Percentiles rank a stretch among this genome's conserved stretches.
These are phyloP conservation scores for Ophioninae sp. DNA, from an alignment of 2,888 invertebrate species.

Conservation along the genomic window DNA sequence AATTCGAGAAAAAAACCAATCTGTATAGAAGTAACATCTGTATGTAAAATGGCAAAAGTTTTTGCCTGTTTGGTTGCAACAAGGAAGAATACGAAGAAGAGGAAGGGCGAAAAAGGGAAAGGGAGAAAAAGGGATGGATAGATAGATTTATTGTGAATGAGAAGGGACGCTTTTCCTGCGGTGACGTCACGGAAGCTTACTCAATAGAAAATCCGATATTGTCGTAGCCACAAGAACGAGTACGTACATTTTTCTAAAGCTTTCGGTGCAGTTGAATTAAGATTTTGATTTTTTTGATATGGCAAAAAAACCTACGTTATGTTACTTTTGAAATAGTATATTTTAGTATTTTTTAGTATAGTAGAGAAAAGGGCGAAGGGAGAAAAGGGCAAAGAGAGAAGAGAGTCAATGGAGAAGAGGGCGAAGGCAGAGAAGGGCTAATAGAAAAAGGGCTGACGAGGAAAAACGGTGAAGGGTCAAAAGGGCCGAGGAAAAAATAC, in stretches of 20 bases:
- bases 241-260: not conserved
- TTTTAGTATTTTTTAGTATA: too few relatives aligned
- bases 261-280: not conserved
- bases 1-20: conserved; percentile 30
- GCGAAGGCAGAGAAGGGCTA: too few relatives aligned
- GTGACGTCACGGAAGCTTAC: conserved; percentile 24
- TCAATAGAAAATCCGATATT: conserved; percentile 37
- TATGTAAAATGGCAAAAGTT: conserved; percentile 12
- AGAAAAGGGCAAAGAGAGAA: not conserved
- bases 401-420: too few relatives aligned
- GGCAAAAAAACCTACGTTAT: too few relatives aligned
- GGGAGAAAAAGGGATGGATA: not conserved
- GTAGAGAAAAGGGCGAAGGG: not conserved
- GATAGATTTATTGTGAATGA: not conserved
- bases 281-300: too few relatives aligned
- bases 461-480: too few relatives aligned
- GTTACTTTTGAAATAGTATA: too few relatives aligned
- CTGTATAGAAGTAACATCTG: not conserved
- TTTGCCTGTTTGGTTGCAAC: conserved; percentile 14
- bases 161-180: conserved; percentile 27
- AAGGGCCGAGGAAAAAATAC: too few relatives aligned
- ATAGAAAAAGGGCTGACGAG: too few relatives aligned
- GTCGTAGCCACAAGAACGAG: conserved; percentile 26
- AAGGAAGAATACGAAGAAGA: conserved; percentile 10
- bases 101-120: not conserved